Evolutionary conservation across 2,113 vertebrate genomes (phyloP).

Genomic region (Glaucomys volans): DNA sequence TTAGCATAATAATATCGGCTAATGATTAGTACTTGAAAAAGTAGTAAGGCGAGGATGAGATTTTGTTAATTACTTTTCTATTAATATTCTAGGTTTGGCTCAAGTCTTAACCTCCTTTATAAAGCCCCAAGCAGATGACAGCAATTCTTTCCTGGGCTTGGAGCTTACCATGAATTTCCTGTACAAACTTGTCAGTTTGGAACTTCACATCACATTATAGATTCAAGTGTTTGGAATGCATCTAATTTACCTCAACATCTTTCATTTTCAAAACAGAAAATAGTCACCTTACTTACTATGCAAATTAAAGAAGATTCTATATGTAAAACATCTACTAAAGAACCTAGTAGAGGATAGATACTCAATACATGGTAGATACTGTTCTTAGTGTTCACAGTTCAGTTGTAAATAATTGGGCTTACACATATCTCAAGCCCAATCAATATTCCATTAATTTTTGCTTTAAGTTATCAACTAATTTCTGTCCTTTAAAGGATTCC

Average conservation of each 20-base stretch:
- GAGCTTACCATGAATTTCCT: slow-evolving; percentile 21
- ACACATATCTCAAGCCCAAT: not conserved
- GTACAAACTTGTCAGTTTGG: not conserved
- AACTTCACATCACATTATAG: not conserved
- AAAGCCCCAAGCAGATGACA: slow-evolving; percentile 4
- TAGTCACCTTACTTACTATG: not conserved
- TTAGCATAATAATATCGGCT: not conserved
- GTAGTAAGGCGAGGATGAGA: not conserved
- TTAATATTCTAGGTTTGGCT: not conserved
- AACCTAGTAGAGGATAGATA: not conserved
- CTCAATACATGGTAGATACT: not conserved
- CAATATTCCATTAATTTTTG: not conserved
- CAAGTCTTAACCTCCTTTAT: slow-evolving; percentile 12
- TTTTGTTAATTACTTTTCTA: slow-evolving; percentile 15
- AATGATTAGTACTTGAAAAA: not conserved
- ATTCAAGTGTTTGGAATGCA: not conserved
- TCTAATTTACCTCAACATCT: not conserved
- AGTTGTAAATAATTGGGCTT: not conserved
- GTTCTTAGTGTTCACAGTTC: not conserved
- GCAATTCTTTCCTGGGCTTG: not conserved
- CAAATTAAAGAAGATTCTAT: slow-evolving; percentile 36
- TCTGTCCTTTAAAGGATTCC: slow-evolving; percentile 42
- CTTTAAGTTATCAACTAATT: not conserved
- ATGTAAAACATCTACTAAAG: not conserved
- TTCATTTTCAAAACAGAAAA: slow-evolving; percentile 32